These are phyloP conservation scores for Hemibagrus wyckioides DNA, from an alignment of 2,113 vertebrate species.

Conservation along the genomic window DNA sequence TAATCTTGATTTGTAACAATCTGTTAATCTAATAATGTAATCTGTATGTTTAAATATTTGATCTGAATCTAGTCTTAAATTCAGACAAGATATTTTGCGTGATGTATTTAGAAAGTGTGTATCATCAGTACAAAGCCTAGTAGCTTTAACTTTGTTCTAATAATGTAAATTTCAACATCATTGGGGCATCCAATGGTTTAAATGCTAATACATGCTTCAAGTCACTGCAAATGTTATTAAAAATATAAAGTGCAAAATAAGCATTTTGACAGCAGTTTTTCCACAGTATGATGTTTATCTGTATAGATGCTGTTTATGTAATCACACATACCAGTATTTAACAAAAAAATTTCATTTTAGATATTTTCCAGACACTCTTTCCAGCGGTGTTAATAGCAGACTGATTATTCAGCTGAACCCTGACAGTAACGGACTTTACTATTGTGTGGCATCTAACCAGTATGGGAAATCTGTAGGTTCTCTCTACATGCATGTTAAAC, in stretches of 20 bases:
- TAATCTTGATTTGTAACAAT: no score
- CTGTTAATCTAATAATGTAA: no score
- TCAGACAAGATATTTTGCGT: not conserved
- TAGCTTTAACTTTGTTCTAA: not conserved
- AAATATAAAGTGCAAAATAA: not conserved
- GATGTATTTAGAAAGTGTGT: not conserved
- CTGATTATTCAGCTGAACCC: not conserved
- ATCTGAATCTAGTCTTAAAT: not conserved
- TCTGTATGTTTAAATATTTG: no score
- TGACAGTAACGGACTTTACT: conserved; percentile 29
- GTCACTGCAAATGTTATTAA: not conserved
- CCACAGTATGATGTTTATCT: not conserved
- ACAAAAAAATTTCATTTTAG: not conserved
- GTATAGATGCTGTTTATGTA: no score
- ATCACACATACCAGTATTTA: not conserved
- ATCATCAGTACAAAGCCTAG: not conserved
- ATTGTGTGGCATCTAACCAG: conserved; percentile 32
- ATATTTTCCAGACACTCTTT: not conserved
- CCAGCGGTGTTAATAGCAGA: not conserved
- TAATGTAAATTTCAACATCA: not conserved
- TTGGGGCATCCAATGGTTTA: not conserved
- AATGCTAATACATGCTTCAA: not conserved
- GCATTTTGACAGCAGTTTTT: not conserved
- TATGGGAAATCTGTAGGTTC: conserved; percentile 30
- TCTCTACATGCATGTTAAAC: not conserved